Evolutionary conservation across 1,140 invertebrate genomes (phyloP), one percentile per base, ranked within the genome.

Genomic region (Tetragnatha versicolor): DNA sequence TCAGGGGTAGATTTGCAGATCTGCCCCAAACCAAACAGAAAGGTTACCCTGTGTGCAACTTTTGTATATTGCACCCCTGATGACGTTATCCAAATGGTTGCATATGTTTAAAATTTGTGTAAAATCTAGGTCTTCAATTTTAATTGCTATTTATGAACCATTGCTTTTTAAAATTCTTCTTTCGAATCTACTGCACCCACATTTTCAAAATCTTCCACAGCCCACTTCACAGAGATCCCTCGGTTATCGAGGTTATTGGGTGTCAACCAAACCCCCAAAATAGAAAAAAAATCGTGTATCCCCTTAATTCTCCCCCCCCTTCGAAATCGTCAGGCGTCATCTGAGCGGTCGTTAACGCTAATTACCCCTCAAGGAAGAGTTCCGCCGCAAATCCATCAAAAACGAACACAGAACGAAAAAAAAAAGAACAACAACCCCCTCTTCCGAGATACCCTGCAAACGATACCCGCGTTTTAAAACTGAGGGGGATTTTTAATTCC

Each of bases 361-460:
- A 65, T 65, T 65, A 65, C 61, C n/a, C 61, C 25, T 42, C 37
- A 39, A 17, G 29, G 22, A 42, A 65, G 61, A 31, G 10, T 33
- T 27, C 42, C 35, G 22, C 27, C 25, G 25, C 42, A 68, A 68
- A 65, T 68, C 25, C 65, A 68, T 68, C 65, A 68, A 68, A 68
- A 68, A 20, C 29, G n/a, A 49, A 25, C 14, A 22, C 27, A 25
- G 27, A 3, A 12, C 25, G 61, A 10, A 14, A 42, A 65, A 39
- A 42, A 65, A 22, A 6, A 31, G 14, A 20, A 31, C 17, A 65
- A 68, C 42, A n/a, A 20, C 27, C 27, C 10, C 65, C 17, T 49
- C 49, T 47, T 20, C 49, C 9, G n/a, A 29, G n/a, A 31, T 7
- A 10, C 10, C 2, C 14, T 49, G 65, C 37, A 37, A 49, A 68